Base-by-base conservation (phyloP, 2,888 invertebrate genomes). In the Meghimatium bilineatum region DNA sequence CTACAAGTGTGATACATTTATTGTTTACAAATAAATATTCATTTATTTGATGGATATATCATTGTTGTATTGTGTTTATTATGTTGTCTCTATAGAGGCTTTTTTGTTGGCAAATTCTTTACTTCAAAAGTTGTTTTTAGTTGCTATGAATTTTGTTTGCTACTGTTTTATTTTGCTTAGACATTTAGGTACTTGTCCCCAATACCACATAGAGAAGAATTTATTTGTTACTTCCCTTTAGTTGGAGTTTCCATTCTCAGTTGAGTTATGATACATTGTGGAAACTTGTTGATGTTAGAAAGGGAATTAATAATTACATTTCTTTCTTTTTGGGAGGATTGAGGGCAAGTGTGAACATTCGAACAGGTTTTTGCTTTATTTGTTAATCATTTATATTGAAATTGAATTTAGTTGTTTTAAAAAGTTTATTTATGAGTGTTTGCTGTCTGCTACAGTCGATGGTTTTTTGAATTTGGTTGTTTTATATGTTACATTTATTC, bases 11-110 rank as follows among this genome's bases (percentile, higher is more conserved):
- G 14, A 66, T 32, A 66, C 17, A 66, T 52, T 76, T 56, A 34
- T 82, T 78, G 60, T 52, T 77, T 76, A 36, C 60, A 76, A 76
- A 56, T 76, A 36, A 60, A 56, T 56, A 60, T 60, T 32, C n/a
- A 32, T 34, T 76, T 5, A 20, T 56, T 56, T 36, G 3, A 32
- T 14, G 6, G 3, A 23, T 34, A 1, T 38, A 38, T 38, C 12
- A 1, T 71, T 36, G 38, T 71, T 38, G 38, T 26, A 8, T 69
- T 36, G 26, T 38, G 23, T 71, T 32, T 23, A 6, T 63, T 63
- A 32, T 66, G 66, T 38, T 67, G 67, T 34, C 23, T 44, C 12
- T 44, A 38, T 38, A 20, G 26, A 71, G 20, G 71, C 71, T 38
- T 71, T 71, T 38, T 71, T 12, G 12, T 38, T 71, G 38, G 26